Evolutionary conservation across 1,140 invertebrate species (phyloP).

Genomic region (Plutomurus gul): DNA sequence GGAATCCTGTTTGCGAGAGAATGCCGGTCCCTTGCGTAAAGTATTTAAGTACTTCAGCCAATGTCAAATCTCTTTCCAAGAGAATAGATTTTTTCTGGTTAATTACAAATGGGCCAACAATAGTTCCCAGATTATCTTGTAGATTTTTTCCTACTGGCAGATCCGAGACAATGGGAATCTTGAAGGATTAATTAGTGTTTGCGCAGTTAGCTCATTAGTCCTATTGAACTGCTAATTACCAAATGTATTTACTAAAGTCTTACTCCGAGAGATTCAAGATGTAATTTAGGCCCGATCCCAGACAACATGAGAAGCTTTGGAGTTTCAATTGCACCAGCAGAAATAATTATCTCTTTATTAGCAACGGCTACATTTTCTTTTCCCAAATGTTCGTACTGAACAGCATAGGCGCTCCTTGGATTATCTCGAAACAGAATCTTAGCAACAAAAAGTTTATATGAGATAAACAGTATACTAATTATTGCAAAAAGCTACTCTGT

Average conservation of each 20-base stretch:
- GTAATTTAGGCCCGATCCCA: slow-evolving; percentile 41
- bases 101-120: slow-evolving; percentile 19
- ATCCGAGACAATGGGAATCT: neutral
- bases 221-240: no score
- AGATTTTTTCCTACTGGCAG: slow-evolving; percentile 59
- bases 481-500: neutral
- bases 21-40: slow-evolving; percentile 25
- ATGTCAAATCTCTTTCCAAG: neutral
- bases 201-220: no score
- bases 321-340: slow-evolving; percentile 57
- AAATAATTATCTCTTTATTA: slow-evolving; percentile 54
- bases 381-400: neutral
- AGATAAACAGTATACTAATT: neutral
- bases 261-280: neutral
- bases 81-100: slow-evolving; percentile 17
- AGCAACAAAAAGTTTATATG: neutral
- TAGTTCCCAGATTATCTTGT: slow-evolving; percentile 54
- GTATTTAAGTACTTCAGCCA: neutral
- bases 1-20: neutral
- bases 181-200: neutral
- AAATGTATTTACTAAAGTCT: neutral
- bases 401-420: neutral
- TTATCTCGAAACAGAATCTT: neutral
- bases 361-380: slow-evolving; percentile 30
- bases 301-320: slow-evolving; percentile 61